Base-by-base conservation (phyloP, 2,888 invertebrate genomes). In the Emmelina monodactyla region DNA sequence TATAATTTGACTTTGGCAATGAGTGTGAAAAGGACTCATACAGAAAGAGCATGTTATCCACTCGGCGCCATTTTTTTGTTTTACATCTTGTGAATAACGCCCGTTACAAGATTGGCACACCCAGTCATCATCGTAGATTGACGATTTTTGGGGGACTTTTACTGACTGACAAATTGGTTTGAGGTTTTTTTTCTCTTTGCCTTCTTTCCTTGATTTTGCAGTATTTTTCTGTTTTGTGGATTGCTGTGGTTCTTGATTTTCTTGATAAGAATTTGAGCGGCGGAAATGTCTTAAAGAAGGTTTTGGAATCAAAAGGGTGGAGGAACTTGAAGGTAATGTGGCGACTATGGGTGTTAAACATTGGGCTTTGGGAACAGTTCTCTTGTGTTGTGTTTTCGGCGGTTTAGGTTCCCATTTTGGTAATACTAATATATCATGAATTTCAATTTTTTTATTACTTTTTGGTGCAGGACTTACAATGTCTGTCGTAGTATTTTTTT, bases 31-130 rank as follows among this genome's bases (percentile, higher is more conserved):
- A 16, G 37, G 35, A 29, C 30, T 32, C 22, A 30, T 30, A 30
- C 33, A 39, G 22, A 39, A 39, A 11, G 36, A 37, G 15, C 37
- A 39, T 28, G 32, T 34, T 32, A 40, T 40, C 37, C 35, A 37
- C 22, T 33, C 33, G 12, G 37, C 40, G 22, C 37, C 35, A 33
- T 40, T 40, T 40, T 35, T 22, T 15, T 25, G 35, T 16, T 13
- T 13, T 10, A 31, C 40, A 31, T 40, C 37, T 28, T 35, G 22
- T 14, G 40, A 40, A 16, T 34, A 40, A 19, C 19, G 19, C 7
- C 35, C 37, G 32, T 37, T 32, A 25, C 39, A 39, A 16, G 35
- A n/a, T 12, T 29, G 33, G 16, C 38, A 39, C 16, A 36, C 28
- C 38, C 38, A 39, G 30, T 39, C 35, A 31, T 39, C 38, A 16